Base-by-base conservation (phyloP, 1,140 invertebrate genomes). In the Geopemphigus sp. region DNA sequence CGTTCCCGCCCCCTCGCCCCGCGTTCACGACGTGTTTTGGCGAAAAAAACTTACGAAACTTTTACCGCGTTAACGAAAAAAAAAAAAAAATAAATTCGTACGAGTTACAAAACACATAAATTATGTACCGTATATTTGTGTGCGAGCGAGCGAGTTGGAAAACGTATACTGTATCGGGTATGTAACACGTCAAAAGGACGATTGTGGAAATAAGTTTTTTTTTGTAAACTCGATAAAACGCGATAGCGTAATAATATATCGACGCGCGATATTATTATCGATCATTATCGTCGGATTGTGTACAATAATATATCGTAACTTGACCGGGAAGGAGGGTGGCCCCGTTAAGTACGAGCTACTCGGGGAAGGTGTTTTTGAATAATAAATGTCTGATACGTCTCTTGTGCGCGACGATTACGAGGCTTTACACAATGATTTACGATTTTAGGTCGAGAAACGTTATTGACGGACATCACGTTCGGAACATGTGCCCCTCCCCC, bases 1-100 rank as follows among this genome's bases (percentile, higher is more conserved):
- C n/a, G 50, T 59, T 54, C 17, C 8, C 17, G n/a, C n/a, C n/a
- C 32, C 32, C 3, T 39, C 32, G 8, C 32, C n/a, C n/a, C n/a
- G 47, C 29, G 24, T 73, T 73, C 24, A 47, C 50, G 47, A 54
- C 70, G 26, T 32, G 47, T 73, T 54, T 68, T 29, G 32, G 39
- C 32, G 63, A 56, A 29, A 57, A 73, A 74, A 57, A 74, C 53
- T 56, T 57, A 6, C 72, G 57, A 57, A 32, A 74, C 53, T 74
- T 74, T 57, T 74, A 57, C 54, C 39, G 29, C 72, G 57, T 24
- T 24, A 45, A 74, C 45, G 15, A 39, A 3, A 8, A 39, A 70
- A n/a, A 22, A n/a, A 39, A n/a, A 70, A 53, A 24, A 72, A 54
- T 19, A 32, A 54, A 26, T 19, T 29, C 26, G 12, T 54, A 47